Evolutionary conservation across 2,113 vertebrate genomes (phyloP), one percentile per base, ranked within the genome.

Genomic region (Tricholaema leucomelas): DNA sequence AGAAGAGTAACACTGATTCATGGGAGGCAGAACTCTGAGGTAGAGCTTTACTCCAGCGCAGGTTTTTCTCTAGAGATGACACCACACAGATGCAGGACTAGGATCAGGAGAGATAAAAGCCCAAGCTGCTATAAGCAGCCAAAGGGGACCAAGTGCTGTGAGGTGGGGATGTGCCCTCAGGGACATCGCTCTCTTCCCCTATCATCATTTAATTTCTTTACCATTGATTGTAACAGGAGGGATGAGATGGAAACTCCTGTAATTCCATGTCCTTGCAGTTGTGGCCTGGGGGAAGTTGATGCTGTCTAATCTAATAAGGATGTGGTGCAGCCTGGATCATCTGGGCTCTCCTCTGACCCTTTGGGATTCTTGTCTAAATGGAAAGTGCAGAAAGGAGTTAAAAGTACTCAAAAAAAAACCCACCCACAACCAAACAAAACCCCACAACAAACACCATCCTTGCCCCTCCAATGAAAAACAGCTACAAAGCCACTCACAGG

Each of bases 221-320:
- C 40, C 71, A 87, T 80, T 77, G 79, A 91, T 94, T 91, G 30
- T 35, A 71, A 83, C 33, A 77, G 60, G 63, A 93, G 30, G 33
- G 59, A 20, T 89, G 76, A 95, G 72, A 88, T 81, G 77, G 89
- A 92, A 93, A 85, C 78, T 70, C 74, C 14, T 69, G 70, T 93
- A 92, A 96, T 92, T 81, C 88, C 35, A 9, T 38, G 30, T 93
- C 63, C 74, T 91, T 84, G 71, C 54, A 63, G 74, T 72, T 69
- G 58, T 69, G 74, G 66, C 63, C 44, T 69, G n/a, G 24, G 58
- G 63, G 33, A 92, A 87, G 55, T 2, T 15, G 71, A 83, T 89
- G 66, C 59, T 28, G 6, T 66, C 50, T 91, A 81, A 95, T 88
- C 63, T 84, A 84, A 93, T 93, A 84, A 87, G 63, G 33, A 75